Conservation (phyloP, 2,113 vertebrate species). For the Dendropsophus ebraccatus region DNA sequence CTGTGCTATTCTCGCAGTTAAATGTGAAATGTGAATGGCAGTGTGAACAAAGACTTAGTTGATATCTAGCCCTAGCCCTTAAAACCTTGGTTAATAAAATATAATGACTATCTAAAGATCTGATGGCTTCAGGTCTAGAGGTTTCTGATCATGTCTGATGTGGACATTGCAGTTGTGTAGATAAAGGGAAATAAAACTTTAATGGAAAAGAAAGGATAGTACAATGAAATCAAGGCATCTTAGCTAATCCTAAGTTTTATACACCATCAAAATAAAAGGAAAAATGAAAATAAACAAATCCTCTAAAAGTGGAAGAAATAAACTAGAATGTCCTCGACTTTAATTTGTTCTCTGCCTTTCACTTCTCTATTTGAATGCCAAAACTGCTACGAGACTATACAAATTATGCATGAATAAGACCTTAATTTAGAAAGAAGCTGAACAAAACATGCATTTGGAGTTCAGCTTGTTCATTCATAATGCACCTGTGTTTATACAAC, state of each 20-base stretch:
- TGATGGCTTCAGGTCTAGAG: neutral
- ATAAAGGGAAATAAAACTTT: neutral
- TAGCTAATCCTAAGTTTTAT: neutral
- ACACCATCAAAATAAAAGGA: neutral
- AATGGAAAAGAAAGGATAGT: neutral
- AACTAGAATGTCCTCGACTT: neutral
- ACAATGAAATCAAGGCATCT: neutral
- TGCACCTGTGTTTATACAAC: conserved; percentile 44
- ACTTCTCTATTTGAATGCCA: neutral
- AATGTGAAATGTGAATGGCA: no score
- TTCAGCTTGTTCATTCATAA: conserved; percentile 33
- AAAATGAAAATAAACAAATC: neutral
- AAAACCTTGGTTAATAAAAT: neutral
- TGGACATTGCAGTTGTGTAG: neutral
- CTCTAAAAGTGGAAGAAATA: neutral
- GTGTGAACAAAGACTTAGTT: no score
- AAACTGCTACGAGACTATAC: neutral
- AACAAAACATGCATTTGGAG: conserved; percentile 22
- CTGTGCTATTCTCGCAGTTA: no score
- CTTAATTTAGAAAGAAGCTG: conserved; percentile 38
- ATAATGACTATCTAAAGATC: neutral
- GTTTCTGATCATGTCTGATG: neutral
- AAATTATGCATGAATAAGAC: conserved; percentile 44
- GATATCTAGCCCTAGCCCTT: neutral
- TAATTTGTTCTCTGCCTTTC: neutral